These are phyloP conservation scores for Ellobius talpinus DNA, from an alignment of 2,113 vertebrate genomes.

Conservation along the genomic window DNA sequence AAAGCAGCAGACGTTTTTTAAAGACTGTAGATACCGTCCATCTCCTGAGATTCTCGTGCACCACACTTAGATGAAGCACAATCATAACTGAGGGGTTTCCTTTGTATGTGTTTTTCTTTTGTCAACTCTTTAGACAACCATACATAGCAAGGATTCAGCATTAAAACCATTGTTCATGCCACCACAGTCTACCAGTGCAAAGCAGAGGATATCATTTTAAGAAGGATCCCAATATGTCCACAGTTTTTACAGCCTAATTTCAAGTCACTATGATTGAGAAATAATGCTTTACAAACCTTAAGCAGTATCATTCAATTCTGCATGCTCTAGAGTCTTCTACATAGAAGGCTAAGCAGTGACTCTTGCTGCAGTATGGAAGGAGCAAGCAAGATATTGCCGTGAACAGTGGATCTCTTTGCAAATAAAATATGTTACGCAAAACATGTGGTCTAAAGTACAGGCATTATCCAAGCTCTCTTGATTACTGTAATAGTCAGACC, in stretches of 20 bases:
- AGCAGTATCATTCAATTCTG: background rate
- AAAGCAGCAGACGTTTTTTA: background rate
- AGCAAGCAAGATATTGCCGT: background rate
- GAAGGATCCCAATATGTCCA: background rate
- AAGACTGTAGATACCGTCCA: background rate
- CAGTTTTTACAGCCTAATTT: background rate
- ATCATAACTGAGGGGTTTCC: background rate
- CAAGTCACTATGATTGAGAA: background rate
- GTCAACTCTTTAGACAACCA: background rate
- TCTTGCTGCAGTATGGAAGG: background rate
- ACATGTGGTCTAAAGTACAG: background rate
- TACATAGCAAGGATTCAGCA: background rate
- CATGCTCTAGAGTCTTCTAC: background rate
- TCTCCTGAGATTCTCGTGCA: background rate
- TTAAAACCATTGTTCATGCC: background rate
- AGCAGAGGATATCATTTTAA: background rate
- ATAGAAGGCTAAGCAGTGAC: background rate
- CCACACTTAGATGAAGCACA: background rate
- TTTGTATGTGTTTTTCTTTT: background rate
- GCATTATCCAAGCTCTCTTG: background rate
- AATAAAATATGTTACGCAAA: background rate
- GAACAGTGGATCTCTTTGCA: background rate
- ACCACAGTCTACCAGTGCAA: background rate
- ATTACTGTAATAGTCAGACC: background rate
- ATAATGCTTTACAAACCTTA: background rate